phyloP scores from a whole-genome alignment of 2,888 invertebrate species.

The Tenthredo scrophulariae region DNA sequence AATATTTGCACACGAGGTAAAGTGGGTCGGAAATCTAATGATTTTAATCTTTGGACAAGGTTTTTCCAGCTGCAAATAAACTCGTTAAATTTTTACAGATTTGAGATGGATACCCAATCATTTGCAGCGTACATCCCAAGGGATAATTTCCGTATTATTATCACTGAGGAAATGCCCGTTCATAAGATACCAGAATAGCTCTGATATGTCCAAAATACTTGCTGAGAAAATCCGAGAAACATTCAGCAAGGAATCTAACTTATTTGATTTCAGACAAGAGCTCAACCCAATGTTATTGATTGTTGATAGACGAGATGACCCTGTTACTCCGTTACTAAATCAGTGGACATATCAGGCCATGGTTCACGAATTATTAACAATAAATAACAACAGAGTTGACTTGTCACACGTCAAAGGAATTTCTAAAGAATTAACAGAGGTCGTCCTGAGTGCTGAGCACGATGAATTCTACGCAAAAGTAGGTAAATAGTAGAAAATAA shows the following conservation, averaged over 20 bases:
- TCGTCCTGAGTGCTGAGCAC: constrained; percentile 96
- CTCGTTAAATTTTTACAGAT: constrained; percentile 75
- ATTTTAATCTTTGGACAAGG: constrained; percentile 17
- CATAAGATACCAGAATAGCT: constrained; percentile 93
- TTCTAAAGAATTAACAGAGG: constrained; percentile 93
- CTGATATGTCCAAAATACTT: constrained; percentile 90
- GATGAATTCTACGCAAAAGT: constrained; percentile 98
- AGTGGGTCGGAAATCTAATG: constrained; percentile 37
- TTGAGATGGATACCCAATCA: constrained; percentile 89
- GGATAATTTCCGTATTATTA: constrained; percentile 90
- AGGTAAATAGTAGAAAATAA: constrained; percentile 62
- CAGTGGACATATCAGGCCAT: constrained; percentile 99
- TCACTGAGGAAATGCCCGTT: constrained; percentile 95
- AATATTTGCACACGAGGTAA: constrained; percentile 84
- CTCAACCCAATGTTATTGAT: constrained; percentile 91
- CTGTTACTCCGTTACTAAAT: constrained; percentile 96
- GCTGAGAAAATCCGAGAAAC: constrained; percentile 93
- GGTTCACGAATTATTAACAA: constrained; percentile 97
- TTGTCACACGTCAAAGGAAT: constrained; percentile 91
- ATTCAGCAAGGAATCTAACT: constrained; percentile 90
- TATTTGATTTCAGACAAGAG: constrained; percentile 91
- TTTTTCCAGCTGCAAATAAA: not conserved
- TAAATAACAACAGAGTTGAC: constrained; percentile 93
- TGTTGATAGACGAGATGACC: constrained; percentile 95
- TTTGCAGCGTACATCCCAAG: constrained; percentile 90